These are phyloP conservation scores for Scaptodrosophila lebanonensis DNA, from an alignment of 1,140 invertebrate species.

Conservation along the genomic window DNA sequence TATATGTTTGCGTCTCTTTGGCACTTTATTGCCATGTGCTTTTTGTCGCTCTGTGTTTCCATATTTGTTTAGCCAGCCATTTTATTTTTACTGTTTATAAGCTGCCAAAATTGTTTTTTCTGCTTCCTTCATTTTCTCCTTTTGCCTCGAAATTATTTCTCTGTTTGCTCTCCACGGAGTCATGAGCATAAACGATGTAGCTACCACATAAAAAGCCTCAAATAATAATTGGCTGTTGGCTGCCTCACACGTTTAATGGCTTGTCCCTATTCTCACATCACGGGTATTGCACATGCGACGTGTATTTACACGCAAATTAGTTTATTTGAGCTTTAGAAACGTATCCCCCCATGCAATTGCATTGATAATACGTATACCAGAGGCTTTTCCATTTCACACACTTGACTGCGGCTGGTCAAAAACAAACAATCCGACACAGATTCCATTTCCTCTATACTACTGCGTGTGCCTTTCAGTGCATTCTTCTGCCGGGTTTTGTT, in stretches of 20 bases:
- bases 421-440: neutral
- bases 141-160: conserved; percentile 26
- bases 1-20: conserved; percentile 37
- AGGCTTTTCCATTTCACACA: conserved; percentile 40
- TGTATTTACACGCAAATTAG: neutral
- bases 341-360: conserved; percentile 14
- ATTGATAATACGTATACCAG: conserved; percentile 15
- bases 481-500: no score
- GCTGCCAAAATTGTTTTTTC: conserved; percentile 61
- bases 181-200: conserved; percentile 36
- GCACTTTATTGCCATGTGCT: conserved; percentile 52
- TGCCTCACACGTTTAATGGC: no score
- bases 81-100: conserved; percentile 68
- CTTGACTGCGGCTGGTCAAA: conserved; percentile 28
- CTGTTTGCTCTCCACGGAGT: conserved; percentile 14
- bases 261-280: no score
- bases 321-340: no score
- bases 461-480: no score
- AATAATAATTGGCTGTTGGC: conserved; percentile 60
- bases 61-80: conserved; percentile 53
- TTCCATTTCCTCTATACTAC: no score
- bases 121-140: conserved; percentile 3
- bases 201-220: conserved; percentile 52
- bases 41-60: conserved; percentile 1
- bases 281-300: conserved; percentile 1